phyloP scores from a whole-genome alignment of 2,113 vertebrate species.

The Terrapene triunguis region DNA sequence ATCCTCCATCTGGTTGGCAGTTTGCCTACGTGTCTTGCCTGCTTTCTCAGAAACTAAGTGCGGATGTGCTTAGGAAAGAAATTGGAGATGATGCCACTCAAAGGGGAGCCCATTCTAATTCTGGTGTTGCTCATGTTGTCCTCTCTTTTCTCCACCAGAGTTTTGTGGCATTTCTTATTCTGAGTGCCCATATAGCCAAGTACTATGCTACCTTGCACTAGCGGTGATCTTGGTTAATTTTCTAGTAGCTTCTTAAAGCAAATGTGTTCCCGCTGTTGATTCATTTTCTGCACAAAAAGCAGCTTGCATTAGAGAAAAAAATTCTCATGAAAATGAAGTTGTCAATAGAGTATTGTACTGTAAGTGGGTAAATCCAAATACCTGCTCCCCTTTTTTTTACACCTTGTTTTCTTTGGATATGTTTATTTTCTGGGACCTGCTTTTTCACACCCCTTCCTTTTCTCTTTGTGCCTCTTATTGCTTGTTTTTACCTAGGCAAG shows the following conservation, averaged over 20 bases:
- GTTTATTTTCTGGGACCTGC: not conserved
- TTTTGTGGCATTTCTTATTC: not conserved
- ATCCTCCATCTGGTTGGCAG: conserved; percentile 46
- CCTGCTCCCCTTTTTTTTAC: not conserved
- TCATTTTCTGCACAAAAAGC: not conserved
- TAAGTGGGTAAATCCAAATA: not conserved
- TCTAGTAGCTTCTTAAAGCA: not conserved
- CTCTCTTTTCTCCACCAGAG: not conserved
- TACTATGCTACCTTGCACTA: not conserved
- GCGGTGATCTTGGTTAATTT: accelerated
- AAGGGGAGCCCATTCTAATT: not conserved
- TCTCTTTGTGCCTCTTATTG: not conserved
- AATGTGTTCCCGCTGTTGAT: not conserved
- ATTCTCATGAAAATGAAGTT: not conserved
- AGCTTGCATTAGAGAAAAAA: not conserved
- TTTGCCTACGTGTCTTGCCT: conserved; percentile 48
- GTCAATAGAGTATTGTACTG: not conserved
- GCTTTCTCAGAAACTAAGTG: conserved; percentile 40
- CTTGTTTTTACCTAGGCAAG: not conserved
- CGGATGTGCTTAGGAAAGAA: conserved; percentile 34
- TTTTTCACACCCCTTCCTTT: not conserved
- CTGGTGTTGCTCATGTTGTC: not conserved
- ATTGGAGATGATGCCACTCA: not conserved
- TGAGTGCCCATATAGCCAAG: not conserved
- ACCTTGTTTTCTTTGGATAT: not conserved